phyloP scores from a whole-genome alignment of 1,140 invertebrate genomes.

The Micrasema longulum region DNA sequence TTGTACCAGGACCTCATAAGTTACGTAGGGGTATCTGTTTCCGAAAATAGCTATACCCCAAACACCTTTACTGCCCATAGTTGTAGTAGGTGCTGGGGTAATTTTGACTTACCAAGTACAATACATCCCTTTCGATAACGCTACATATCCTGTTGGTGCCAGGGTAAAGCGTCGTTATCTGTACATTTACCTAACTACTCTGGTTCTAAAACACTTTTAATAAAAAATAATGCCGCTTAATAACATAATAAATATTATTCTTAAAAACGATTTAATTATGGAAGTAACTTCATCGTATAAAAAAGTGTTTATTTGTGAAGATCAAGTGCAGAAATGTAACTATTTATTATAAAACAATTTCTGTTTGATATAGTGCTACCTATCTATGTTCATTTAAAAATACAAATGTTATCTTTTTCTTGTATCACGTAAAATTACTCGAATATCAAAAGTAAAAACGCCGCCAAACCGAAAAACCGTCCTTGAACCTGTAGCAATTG shows the following conservation, averaged over 20 bases:
- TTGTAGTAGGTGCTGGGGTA: too few relatives aligned
- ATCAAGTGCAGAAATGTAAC: too few relatives aligned
- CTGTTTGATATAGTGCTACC: too few relatives aligned
- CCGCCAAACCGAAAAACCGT: too few relatives aligned
- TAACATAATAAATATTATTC: background rate
- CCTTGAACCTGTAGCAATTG: too few relatives aligned
- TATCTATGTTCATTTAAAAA: background rate
- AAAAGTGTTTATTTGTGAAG: too few relatives aligned
- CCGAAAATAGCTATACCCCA: slow-evolving; percentile 24
- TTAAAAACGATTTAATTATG: background rate
- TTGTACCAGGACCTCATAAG: too few relatives aligned
- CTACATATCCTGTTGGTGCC: slow-evolving; percentile 31
- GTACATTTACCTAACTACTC: slow-evolving; percentile 2
- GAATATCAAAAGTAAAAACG: too few relatives aligned
- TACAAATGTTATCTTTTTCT: too few relatives aligned
- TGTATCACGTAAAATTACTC: too few relatives aligned
- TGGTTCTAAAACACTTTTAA: background rate
- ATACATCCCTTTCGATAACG: slow-evolving; percentile 33
- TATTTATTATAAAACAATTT: too few relatives aligned
- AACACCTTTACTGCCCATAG: slow-evolving; percentile 16
- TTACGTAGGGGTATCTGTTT: slow-evolving; percentile 36
- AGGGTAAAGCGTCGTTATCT: slow-evolving; percentile 23
- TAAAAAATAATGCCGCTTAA: background rate
- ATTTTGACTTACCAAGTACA: slow-evolving; percentile 19
- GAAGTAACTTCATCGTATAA: background rate